Conservation (phyloP, 2,113 vertebrate species). For the Diglossa brunneiventris region DNA sequence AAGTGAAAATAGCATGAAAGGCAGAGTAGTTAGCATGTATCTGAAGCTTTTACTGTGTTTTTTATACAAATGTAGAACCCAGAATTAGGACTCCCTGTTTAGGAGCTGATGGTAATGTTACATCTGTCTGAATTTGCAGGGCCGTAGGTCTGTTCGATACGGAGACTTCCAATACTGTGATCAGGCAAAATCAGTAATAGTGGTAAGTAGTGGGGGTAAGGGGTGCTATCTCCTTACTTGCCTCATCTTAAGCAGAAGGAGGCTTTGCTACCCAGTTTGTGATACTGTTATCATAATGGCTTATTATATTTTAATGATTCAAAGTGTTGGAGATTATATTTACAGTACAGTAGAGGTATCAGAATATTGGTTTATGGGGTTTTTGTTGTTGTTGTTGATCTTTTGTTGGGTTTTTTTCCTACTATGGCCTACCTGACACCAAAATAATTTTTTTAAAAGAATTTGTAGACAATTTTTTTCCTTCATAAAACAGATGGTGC, state of each 20-base stretch:
- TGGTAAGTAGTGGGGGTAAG: conserved; percentile 91
- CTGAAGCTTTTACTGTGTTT: not conserved
- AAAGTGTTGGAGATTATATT: not conserved
- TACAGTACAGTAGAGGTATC: not conserved
- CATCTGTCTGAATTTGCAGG: conserved; percentile 70
- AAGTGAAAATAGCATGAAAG: not conserved
- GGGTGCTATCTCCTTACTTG: conserved; percentile 44
- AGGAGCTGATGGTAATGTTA: not conserved
- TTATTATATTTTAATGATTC: not conserved
- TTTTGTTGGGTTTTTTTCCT: not conserved
- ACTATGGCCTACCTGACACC: not conserved
- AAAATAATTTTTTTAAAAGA: not conserved
- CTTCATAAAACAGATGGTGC: not conserved
- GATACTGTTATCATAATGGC: not conserved
- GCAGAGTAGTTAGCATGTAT: not conserved
- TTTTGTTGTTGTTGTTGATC: not conserved
- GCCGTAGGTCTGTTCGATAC: conserved; percentile 91
- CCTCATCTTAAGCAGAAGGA: not conserved
- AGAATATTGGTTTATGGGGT: not conserved
- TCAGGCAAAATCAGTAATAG: conserved; percentile 94
- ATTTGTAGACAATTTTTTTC: not conserved
- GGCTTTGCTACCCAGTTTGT: not conserved
- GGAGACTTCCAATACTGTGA: conserved; percentile 96
- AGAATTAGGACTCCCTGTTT: not conserved
- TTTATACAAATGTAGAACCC: not conserved